These are phyloP conservation scores for Megastigmus dorsalis DNA, from an alignment of 2,888 invertebrate genomes.

Conservation along the genomic window DNA sequence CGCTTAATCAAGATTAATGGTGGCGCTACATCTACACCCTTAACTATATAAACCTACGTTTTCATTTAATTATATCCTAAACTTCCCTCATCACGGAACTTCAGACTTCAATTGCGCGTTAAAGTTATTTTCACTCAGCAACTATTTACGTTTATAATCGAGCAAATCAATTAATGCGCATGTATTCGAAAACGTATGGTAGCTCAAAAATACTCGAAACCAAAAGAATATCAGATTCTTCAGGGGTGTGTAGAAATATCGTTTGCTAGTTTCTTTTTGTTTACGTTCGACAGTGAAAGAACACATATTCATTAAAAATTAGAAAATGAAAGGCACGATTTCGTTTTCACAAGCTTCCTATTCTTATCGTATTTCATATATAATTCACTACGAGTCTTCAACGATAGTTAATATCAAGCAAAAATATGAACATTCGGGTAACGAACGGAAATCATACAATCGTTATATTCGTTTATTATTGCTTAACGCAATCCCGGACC, in stretches of 20 bases:
- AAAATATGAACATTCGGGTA: conserved; percentile 43
- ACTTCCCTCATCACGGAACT: conserved; percentile 10
- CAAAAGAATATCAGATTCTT: background rate
- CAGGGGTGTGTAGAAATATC: background rate
- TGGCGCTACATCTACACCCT: background rate
- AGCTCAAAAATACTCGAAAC: conserved; percentile 8
- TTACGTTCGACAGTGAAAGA: conserved; percentile 20
- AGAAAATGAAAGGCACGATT: conserved; percentile 55
- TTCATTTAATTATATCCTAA: conserved; percentile 9
- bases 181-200: background rate
- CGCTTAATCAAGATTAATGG: conserved; percentile 5
- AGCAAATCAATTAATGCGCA: conserved; percentile 4
- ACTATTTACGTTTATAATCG: background rate
- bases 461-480: conserved; percentile 26
- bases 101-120: conserved; percentile 9
- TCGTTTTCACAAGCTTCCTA: conserved; percentile 49
- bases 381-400: conserved; percentile 42
- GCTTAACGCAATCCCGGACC: conserved; percentile 67
- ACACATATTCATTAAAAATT: conserved; percentile 45
- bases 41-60: background rate
- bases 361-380: conserved; percentile 21
- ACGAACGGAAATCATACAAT: conserved; percentile 14
- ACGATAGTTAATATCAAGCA: conserved; percentile 39
- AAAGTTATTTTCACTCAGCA: too few species aligned
- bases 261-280: background rate